Base-by-base conservation (phyloP, 2,797 vertebrate species). In the Astyanax mexicanus region DNA sequence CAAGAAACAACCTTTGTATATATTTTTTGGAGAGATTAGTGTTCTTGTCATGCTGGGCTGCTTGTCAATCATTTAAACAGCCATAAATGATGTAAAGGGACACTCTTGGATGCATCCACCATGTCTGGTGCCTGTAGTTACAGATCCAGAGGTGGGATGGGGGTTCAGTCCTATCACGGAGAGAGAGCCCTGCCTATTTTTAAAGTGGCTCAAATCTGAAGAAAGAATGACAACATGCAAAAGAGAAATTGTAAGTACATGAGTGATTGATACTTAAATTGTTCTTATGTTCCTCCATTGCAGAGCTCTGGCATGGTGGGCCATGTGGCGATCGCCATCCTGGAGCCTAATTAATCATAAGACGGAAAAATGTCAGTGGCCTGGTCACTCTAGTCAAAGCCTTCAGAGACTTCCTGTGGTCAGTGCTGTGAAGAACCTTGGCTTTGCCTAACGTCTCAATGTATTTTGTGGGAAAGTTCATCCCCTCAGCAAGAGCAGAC, bases 311-410 rank as follows among this genome's bases (percentile, higher is more conserved):
- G 23, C 1, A 12, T 6, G 44, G 44, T 44, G 45, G 9, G 37
- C 3, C 4, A 23, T 40, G 25, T 12, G n/a, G 38, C 37, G 25
- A 62, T 19, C n/a, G 29, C 49, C 32, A 35, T 29, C 23, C n/a
- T 69, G 32, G 23, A 21, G 52, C 54, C 19, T 47, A 62, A 77
- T 55, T 71, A 62, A 62, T 69, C 74, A 65, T 13, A 54, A 3
- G 10, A 44, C 17, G 27, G 70, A 52, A 54, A 37, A 23, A 83
- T 29, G 85, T 70, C 80, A 13, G 17, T 84, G 90, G 84, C 86
- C 85, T 89, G 92, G 89, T 85, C 91, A 78, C 79, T 75, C 88
- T 90, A 86, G 79, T 86, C 88, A 88, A 93, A 91, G 90, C 88
- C 87, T 80, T 62, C 79, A 80, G 80, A 80, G 82, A 84, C 84